Conservation (phyloP, 1,140 invertebrate species). For the Riptortus pedestris region DNA sequence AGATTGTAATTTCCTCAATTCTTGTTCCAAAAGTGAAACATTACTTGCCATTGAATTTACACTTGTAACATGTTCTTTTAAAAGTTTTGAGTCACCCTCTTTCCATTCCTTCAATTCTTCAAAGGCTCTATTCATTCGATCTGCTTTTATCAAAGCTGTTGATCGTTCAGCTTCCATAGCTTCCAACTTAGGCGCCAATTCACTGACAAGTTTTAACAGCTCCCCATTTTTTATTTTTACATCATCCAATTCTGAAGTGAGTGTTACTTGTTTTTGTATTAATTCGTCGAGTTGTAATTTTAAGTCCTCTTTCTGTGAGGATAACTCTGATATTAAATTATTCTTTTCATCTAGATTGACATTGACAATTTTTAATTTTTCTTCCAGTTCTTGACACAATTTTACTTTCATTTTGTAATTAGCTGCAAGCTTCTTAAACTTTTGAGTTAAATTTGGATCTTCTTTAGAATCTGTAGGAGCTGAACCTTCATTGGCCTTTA, state of each 20-base stretch:
- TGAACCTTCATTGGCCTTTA: not conserved
- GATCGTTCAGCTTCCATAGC: not conserved
- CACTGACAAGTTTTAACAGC: not conserved
- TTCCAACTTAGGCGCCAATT: not conserved
- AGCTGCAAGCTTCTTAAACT: slow-evolving; percentile 63
- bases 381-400: slow-evolving; percentile 52
- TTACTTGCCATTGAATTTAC: slow-evolving; percentile 6
- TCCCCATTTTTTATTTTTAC: slow-evolving; percentile 6
- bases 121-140: not conserved
- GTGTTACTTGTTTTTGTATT: slow-evolving; percentile 37
- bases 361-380: slow-evolving; percentile 30
- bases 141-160: not conserved
- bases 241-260: slow-evolving; percentile 12
- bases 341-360: slow-evolving; percentile 2
- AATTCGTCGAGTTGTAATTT: slow-evolving; percentile 33
- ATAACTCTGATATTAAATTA: not conserved
- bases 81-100: slow-evolving; percentile 33
- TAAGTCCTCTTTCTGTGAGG: not conserved
- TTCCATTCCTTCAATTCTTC: slow-evolving; percentile 36
- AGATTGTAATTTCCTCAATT: slow-evolving; percentile 18
- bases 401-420: slow-evolving; percentile 60
- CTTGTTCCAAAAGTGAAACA: slow-evolving; percentile 35
- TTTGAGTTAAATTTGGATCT: slow-evolving; percentile 41
- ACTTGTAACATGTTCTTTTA: slow-evolving; percentile 27
- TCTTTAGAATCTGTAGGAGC: slow-evolving; percentile 6